Evolutionary conservation across 2,113 vertebrate genomes (phyloP).

Genomic region (Lagopus muta): DNA sequence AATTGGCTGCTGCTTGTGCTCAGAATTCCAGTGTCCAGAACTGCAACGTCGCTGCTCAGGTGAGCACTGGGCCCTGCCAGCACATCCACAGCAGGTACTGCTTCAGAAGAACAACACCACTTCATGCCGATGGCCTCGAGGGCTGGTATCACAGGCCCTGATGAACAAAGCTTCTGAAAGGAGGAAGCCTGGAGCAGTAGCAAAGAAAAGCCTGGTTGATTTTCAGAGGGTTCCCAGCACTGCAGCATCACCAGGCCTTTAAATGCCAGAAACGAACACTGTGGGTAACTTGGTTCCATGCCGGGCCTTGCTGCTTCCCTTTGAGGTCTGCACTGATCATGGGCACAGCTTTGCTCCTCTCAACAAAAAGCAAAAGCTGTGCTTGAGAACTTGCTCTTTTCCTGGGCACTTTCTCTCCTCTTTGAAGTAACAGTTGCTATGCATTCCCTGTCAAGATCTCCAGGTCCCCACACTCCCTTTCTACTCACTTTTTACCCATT

Average conservation of each 20-base stretch:
- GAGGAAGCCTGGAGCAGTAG: background rate
- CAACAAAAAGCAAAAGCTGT: background rate
- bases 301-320: background rate
- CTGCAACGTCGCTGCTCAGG: background rate
- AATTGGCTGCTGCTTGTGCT: background rate
- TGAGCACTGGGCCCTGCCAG: background rate
- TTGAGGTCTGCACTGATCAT: background rate
- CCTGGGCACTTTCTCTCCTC: background rate
- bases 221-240: background rate
- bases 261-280: background rate
- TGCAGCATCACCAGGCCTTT: background rate
- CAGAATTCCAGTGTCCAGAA: background rate
- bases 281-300: background rate
- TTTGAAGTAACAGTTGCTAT: conserved; percentile 11
- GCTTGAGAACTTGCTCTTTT: background rate
- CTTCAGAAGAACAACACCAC: background rate
- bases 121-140: background rate
- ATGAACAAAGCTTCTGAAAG: background rate
- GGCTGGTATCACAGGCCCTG: background rate
- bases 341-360: background rate
- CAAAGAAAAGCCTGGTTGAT: background rate
- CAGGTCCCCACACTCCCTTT: background rate
- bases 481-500: background rate
- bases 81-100: background rate
- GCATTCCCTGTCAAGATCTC: background rate